Conservation (phyloP, 1,140 invertebrate species). For the Zaprionus africanus region DNA sequence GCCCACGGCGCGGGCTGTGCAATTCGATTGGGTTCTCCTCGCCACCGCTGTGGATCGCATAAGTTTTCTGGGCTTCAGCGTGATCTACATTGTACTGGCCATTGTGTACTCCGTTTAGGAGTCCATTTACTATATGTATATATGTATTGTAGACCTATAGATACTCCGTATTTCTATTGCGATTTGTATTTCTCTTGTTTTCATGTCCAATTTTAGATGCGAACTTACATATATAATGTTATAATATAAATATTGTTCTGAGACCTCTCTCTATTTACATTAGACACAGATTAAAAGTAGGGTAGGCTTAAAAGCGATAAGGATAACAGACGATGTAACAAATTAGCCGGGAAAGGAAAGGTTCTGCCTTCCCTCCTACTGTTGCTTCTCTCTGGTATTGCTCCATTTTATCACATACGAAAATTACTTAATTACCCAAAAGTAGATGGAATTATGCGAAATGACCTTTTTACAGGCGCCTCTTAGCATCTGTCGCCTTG, state of each 20-base stretch:
- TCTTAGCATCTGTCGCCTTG: conserved; percentile 1
- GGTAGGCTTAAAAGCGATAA: conserved; percentile 51
- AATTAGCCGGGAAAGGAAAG: conserved; percentile 55
- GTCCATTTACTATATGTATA: neutral
- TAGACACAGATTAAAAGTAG: conserved; percentile 24
- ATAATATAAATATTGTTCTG: conserved; percentile 29
- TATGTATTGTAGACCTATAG: neutral
- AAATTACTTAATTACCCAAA: conserved; percentile 76
- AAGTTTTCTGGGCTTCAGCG: conserved; percentile 86
- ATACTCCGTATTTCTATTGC: conserved; percentile 16
- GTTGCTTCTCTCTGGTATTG: conserved; percentile 56
- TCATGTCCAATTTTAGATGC: conserved; percentile 37
- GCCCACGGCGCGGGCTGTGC: conserved; percentile 79
- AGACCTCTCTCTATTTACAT: conserved; percentile 45
- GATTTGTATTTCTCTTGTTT: conserved; percentile 45
- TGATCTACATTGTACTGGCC: conserved; percentile 85
- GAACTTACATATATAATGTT: conserved; percentile 36
- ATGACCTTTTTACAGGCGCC: conserved; percentile 60
- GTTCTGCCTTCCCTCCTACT: conserved; percentile 25
- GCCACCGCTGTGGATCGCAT: conserved; percentile 87
- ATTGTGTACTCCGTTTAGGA: conserved; percentile 85
- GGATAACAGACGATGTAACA: conserved; percentile 66
- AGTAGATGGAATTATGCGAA: conserved; percentile 69
- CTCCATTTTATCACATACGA: conserved; percentile 68
- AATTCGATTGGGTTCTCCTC: conserved; percentile 87